These are phyloP conservation scores for Drosophila cardini DNA, from an alignment of 1,140 invertebrate genomes.

Conservation along the genomic window DNA sequence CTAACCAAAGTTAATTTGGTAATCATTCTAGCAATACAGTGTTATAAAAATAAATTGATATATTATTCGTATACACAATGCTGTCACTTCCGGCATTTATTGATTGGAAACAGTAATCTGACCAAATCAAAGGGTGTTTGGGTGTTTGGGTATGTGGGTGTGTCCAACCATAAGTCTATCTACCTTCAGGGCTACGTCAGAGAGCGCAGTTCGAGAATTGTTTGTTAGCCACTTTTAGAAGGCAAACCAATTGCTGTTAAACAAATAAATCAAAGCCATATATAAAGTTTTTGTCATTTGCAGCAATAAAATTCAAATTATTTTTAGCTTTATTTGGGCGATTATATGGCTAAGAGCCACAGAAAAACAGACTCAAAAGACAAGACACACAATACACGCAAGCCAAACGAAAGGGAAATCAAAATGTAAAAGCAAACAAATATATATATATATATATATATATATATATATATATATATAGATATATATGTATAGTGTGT, in stretches of 20 bases:
- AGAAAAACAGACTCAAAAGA: background rate
- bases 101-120: slow-evolving; percentile 3
- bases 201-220: background rate
- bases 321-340: slow-evolving; percentile 76
- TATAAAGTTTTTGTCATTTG: slow-evolving; percentile 74
- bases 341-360: slow-evolving; percentile 51
- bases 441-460: background rate
- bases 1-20: no score
- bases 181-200: background rate
- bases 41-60: background rate
- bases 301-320: slow-evolving; percentile 78
- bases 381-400: slow-evolving; percentile 3
- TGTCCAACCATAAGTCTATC: background rate
- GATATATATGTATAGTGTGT: background rate
- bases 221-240: background rate
- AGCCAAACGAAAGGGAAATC: slow-evolving; percentile 28
- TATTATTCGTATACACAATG: background rate
- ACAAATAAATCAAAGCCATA: slow-evolving; percentile 44
- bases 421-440: background rate
- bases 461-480: background rate
- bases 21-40: no score
- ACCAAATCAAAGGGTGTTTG: background rate
- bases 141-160: background rate
- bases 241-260: slow-evolving; percentile 19
- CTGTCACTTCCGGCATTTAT: slow-evolving; percentile 11